A percentile compares a stretch with the other conserved stretches of the same genome.
phyloP scores from a whole-genome alignment of 2,113 vertebrate genomes.

The Myxocyprinus asiaticus region DNA sequence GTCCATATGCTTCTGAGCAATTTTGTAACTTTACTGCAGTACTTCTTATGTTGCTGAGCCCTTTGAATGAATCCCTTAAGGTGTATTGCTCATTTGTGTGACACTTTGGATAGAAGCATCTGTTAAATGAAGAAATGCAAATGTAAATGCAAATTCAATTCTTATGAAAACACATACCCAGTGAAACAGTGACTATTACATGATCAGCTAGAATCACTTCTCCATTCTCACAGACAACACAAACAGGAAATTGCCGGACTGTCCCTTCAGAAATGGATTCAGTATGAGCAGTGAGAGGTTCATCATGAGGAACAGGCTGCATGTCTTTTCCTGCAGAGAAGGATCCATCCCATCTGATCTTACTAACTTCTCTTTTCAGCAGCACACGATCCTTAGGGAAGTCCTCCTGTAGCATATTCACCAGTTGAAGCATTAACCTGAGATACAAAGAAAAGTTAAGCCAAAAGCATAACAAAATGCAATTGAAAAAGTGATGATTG shows the following conservation, averaged over 20 bases:
- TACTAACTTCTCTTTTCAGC: constrained; percentile 46
- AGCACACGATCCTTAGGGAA: constrained; percentile 52
- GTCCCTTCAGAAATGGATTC: neutral
- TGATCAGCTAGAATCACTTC: constrained; percentile 59
- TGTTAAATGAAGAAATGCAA: too few relatives aligned
- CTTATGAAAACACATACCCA: constrained; percentile 51
- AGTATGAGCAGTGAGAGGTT: neutral
- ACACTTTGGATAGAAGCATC: too few relatives aligned
- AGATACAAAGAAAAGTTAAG: constrained; percentile 12
- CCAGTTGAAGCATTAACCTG: constrained; percentile 54
- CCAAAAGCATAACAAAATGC: too few relatives aligned
- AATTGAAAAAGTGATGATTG: neutral
- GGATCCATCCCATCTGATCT: constrained; percentile 56
- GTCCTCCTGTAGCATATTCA: constrained; percentile 44
- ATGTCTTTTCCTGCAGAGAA: constrained; percentile 27
- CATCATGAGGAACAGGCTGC: too few relatives aligned
- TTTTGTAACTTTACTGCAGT: too few relatives aligned
- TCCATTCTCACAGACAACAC: constrained; percentile 54
- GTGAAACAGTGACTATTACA: constrained; percentile 59
- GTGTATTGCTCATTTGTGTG: too few relatives aligned
- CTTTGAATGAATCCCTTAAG: too few relatives aligned
- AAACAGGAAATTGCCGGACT: constrained; percentile 43
- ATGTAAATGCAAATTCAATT: neutral
- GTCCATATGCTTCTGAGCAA: too few relatives aligned
- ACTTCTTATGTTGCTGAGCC: too few relatives aligned